A percentile compares a stretch with the other conserved stretches of the same genome.
These are phyloP conservation scores for Orchesella flavescens DNA, from an alignment of 2,888 invertebrate species.

Conservation along the genomic window DNA sequence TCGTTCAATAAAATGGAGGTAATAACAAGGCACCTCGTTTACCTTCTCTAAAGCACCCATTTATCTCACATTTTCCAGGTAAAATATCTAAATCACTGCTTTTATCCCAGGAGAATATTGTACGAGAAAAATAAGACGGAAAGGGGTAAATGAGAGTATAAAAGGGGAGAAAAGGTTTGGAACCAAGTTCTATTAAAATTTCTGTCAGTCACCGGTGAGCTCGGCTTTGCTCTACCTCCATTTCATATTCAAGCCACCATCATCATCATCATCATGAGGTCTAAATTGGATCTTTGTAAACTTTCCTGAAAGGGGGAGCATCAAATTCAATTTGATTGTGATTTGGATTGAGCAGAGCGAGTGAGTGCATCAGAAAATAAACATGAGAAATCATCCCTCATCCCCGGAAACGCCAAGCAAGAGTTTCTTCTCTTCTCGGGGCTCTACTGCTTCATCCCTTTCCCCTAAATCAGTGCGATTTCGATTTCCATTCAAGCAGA, in stretches of 20 bases:
- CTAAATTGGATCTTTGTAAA: no score
- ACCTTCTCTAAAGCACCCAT: background rate
- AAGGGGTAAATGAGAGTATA: slow-evolving; percentile 13
- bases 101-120: background rate
- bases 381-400: slow-evolving; percentile 48
- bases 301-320: no score
- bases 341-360: no score
- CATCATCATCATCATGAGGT: no score
- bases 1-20: background rate
- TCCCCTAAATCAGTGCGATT: slow-evolving; percentile 62
- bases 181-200: slow-evolving; percentile 27
- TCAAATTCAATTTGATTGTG: no score
- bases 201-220: slow-evolving; percentile 40
- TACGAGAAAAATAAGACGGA: background rate
- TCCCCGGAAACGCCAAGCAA: slow-evolving; percentile 55
- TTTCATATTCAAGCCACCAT: no score
- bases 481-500: slow-evolving; percentile 69
- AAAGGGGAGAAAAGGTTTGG: background rate
- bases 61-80: slow-evolving; percentile 1
- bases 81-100: slow-evolving; percentile 12
- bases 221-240: background rate
- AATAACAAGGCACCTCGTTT: slow-evolving; percentile 3
- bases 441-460: slow-evolving; percentile 10
- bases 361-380: no score
- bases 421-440: slow-evolving; percentile 16